Evolutionary conservation across 2,797 vertebrate species (phyloP).

Genomic region (Helarctos malayanus): DNA sequence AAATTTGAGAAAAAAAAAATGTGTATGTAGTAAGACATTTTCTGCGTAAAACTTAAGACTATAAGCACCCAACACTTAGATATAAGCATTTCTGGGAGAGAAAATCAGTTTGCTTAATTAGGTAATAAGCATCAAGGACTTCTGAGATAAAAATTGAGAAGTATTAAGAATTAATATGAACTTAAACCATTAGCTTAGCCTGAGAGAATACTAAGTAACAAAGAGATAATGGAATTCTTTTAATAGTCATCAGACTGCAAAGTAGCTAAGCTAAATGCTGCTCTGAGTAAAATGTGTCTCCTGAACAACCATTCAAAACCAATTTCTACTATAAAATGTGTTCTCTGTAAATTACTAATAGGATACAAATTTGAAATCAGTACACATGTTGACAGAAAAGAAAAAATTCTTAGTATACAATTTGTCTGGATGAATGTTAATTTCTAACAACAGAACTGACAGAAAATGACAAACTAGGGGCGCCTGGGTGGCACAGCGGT

Average conservation of each 20-base stretch:
- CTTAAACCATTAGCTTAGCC: slow-evolving; percentile 35
- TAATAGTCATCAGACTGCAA: slow-evolving; percentile 7
- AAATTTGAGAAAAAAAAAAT: background rate
- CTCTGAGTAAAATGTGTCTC: background rate
- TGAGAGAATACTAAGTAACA: slow-evolving; percentile 52
- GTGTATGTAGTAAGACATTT: background rate
- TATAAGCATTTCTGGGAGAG: background rate
- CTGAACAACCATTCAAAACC: slow-evolving; percentile 46
- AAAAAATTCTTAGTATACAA: slow-evolving; percentile 34
- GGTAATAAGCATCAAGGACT: slow-evolving; percentile 15
- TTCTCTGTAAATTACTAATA: slow-evolving; percentile 41
- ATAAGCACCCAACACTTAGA: slow-evolving; percentile 9
- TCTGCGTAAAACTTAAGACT: slow-evolving; percentile 39
- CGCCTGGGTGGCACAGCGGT: no score
- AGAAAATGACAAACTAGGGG: slow-evolving; percentile 26
- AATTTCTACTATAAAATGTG: slow-evolving; percentile 49
- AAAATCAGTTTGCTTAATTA: slow-evolving; percentile 12
- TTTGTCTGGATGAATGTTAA: slow-evolving; percentile 54
- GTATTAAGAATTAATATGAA: slow-evolving; percentile 61
- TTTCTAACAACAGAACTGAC: slow-evolving; percentile 45
- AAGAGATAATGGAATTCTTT: slow-evolving; percentile 19
- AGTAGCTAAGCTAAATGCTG: background rate
- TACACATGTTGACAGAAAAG: slow-evolving; percentile 31
- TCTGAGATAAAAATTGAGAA: slow-evolving; percentile 52
- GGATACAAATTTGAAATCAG: slow-evolving; percentile 62